These are phyloP conservation scores for Portevinia maculata DNA, from an alignment of 2,888 invertebrate species.

Conservation along the genomic window DNA sequence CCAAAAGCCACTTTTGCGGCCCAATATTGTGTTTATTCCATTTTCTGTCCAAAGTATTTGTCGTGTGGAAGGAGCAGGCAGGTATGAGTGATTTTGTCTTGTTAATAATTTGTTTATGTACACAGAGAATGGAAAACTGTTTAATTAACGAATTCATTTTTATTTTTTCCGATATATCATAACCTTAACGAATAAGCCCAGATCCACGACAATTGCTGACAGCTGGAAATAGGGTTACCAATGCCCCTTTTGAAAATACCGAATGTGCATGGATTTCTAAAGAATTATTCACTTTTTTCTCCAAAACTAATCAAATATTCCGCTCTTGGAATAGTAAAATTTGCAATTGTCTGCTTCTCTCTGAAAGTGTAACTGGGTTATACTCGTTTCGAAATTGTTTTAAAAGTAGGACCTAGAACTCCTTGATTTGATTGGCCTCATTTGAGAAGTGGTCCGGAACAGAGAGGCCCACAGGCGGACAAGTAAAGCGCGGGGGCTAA, in stretches of 20 bases:
- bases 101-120: slow-evolving; percentile 36
- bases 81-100: slow-evolving; percentile 47
- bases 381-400: too few relatives aligned
- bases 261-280: too few relatives aligned
- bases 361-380: background rate
- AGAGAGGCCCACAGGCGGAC: too few relatives aligned
- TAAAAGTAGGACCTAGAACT: too few relatives aligned
- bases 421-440: too few relatives aligned
- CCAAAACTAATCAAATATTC: too few relatives aligned
- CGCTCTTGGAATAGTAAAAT: too few relatives aligned
- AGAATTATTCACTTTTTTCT: too few relatives aligned
- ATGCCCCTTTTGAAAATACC: fast-evolving
- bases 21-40: slow-evolving; percentile 80
- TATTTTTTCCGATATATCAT: slow-evolving; percentile 52
- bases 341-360: background rate
- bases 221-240: slow-evolving; percentile 44
- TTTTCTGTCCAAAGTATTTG: slow-evolving; percentile 75
- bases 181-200: slow-evolving; percentile 50
- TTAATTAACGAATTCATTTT: slow-evolving; percentile 70
- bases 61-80: slow-evolving; percentile 77
- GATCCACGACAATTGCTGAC: slow-evolving; percentile 50
- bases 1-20: slow-evolving; percentile 85
- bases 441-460: too few relatives aligned
- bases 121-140: slow-evolving; percentile 45
- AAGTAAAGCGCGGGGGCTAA: too few relatives aligned